Evolutionary conservation across 2,888 invertebrate species (phyloP), one percentile per base, ranked within the genome.

Genomic region (Leucoptera coffeella): DNA sequence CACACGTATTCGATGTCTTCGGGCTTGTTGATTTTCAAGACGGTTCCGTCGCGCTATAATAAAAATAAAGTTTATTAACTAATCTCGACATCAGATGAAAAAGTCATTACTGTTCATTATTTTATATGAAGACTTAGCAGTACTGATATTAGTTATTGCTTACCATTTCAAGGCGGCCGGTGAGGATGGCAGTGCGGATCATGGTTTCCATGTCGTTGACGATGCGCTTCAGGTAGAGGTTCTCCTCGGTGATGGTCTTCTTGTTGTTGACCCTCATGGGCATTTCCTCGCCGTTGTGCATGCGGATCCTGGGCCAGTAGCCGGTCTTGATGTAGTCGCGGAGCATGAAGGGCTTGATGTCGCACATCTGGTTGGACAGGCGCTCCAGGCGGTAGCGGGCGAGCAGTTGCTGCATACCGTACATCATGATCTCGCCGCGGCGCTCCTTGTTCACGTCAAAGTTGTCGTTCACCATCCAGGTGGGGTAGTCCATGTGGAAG

Each of bases 1-100:
- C 80, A 82, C 31, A 86, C 65, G 39, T 71, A 65, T 44, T 84
- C 77, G 34, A 83, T 57, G 36, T 82, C 79, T 35, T 82, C 75
- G 2, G 78, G 65, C 35, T 80, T 75, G 50, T 71, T 80, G 29
- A 85, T 49, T 38, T 75, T 74, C 32, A 83, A 55, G 28, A 72
- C 53, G 3, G 69, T 65, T 24, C 80, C 80, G 35, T 79, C 76
- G 28, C 65, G 61, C 71, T 71, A 26, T 23, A 22, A 30, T 33
- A 23, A 30, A 3, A 23, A 5, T 12, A 4, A 4, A 12, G 12
- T 23, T 17, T 7, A 9, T 17, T 17, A 17, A 17, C 17, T n/a
- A n/a, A n/a, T n/a, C n/a, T n/a, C n/a, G n/a, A n/a, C n/a, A n/a
- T n/a, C n/a, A n/a, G n/a, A n/a, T n/a, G n/a, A n/a, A n/a, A n/a